Evolutionary conservation across 2,888 invertebrate genomes (phyloP).

Genomic region (Hofmannophila pseudospretella): DNA sequence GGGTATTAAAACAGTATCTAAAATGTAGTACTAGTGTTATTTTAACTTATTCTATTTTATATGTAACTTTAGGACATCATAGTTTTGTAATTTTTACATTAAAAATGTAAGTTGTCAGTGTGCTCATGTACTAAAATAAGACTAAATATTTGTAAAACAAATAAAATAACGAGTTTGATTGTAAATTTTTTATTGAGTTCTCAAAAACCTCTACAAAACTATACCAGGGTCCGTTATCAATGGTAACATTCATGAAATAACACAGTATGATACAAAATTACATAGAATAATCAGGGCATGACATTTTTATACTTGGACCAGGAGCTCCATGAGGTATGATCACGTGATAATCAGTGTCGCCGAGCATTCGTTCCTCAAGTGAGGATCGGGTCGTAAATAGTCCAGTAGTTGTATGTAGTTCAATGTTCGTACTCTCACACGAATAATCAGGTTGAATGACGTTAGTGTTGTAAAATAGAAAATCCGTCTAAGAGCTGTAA

Average conservation of each 20-base stretch:
- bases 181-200: slow-evolving; percentile 62
- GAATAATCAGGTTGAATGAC: no score
- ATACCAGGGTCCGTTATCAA: slow-evolving; percentile 62
- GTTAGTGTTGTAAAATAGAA: no score
- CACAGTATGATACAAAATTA: slow-evolving; percentile 28
- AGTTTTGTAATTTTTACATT: slow-evolving; percentile 1
- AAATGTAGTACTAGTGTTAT: slow-evolving; percentile 83
- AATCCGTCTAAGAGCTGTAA: no score
- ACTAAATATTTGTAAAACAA: slow-evolving; percentile 18
- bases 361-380: no score
- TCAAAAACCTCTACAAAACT: slow-evolving; percentile 76
- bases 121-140: slow-evolving; percentile 8
- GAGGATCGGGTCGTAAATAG: no score
- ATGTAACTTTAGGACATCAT: background rate
- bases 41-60: background rate
- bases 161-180: slow-evolving; percentile 32
- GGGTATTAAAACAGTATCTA: slow-evolving; percentile 93
- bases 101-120: background rate
- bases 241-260: slow-evolving; percentile 50
- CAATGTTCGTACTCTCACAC: no score
- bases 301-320: no score
- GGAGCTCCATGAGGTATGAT: no score
- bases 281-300: background rate
- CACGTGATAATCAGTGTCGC: no score
- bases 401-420: no score